phyloP scores from a whole-genome alignment of 2,113 vertebrate species.

The Athene noctua region DNA sequence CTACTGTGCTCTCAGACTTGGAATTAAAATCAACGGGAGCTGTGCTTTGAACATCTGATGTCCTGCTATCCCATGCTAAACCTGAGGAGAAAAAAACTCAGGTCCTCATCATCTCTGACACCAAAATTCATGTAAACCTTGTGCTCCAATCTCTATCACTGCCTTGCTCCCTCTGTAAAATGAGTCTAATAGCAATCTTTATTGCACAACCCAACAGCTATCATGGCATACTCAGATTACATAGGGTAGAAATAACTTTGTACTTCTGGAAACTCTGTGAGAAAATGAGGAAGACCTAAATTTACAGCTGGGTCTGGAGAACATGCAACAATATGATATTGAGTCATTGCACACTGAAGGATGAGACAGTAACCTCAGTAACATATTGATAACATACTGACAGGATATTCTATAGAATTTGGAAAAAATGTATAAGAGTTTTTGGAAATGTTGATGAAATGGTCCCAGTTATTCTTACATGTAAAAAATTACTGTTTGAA shows the following conservation, averaged over 20 bases:
- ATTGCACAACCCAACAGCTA: neutral
- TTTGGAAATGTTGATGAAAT: neutral
- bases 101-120: neutral
- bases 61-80: neutral
- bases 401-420: neutral
- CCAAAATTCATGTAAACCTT: neutral
- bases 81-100: neutral
- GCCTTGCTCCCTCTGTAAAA: neutral
- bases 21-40: neutral
- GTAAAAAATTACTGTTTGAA: neutral
- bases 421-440: neutral
- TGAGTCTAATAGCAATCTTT: neutral
- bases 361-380: neutral
- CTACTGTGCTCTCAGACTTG: neutral
- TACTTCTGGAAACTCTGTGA: neutral
- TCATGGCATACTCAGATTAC: neutral
- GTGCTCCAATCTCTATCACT: neutral
- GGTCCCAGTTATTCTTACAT: neutral
- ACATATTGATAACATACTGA: neutral
- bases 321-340: neutral
- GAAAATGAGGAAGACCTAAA: neutral
- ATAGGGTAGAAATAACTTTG: neutral
- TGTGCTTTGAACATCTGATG: neutral
- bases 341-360: neutral
- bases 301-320: neutral